phyloP scores from a whole-genome alignment of 1,140 invertebrate species.

The Drosophila nannoptera region DNA sequence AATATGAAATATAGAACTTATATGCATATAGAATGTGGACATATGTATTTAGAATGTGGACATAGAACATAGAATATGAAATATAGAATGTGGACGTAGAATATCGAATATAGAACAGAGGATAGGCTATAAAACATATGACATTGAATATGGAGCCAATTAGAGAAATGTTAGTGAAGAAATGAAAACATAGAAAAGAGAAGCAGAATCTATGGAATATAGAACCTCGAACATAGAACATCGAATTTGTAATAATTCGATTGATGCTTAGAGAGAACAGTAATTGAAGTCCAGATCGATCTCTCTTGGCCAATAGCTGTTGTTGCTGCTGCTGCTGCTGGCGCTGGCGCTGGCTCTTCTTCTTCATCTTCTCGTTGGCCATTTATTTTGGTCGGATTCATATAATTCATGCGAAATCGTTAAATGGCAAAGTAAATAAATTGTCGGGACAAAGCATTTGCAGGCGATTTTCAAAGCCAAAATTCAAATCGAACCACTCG shows the following conservation, averaged over 20 bases:
- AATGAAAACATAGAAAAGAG: too few relatives aligned
- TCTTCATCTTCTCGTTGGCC: background rate
- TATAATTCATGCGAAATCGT: constrained; percentile 36
- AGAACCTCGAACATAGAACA: background rate
- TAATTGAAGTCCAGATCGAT: too few relatives aligned
- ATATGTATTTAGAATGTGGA: too few relatives aligned
- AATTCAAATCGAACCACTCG: constrained; percentile 7
- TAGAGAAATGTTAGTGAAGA: too few relatives aligned
- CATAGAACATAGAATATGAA: too few relatives aligned
- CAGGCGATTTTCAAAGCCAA: background rate
- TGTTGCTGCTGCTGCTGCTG: background rate
- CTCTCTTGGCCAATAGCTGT: background rate
- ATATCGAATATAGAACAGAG: too few relatives aligned
- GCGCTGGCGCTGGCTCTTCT: background rate
- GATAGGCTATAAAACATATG: too few relatives aligned
- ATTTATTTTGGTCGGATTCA: constrained; percentile 5
- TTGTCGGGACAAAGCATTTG: background rate
- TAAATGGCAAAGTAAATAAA: constrained; percentile 48
- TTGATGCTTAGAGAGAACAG: too few relatives aligned
- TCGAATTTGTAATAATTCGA: background rate
- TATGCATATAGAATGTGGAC: too few relatives aligned
- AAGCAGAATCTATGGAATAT: too few relatives aligned
- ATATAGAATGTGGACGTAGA: too few relatives aligned
- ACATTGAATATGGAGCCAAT: too few relatives aligned
- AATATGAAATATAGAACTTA: background rate